Evolutionary conservation across 2,888 invertebrate genomes (phyloP).

Genomic region (Crioceris asparagi): DNA sequence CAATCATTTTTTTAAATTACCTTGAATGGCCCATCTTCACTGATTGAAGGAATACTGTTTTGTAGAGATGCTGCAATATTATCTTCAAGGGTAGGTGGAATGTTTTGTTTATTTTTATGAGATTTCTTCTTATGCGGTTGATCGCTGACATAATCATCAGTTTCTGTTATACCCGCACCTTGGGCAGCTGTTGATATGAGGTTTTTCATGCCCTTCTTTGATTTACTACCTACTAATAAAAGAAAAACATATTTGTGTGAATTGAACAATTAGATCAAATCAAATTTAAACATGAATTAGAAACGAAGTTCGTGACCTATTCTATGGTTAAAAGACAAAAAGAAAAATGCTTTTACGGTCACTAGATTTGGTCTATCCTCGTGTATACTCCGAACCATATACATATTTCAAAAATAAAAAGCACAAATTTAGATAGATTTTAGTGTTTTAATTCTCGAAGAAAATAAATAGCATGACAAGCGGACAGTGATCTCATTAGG

Average conservation of each 20-base stretch:
- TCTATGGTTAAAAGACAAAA: no score
- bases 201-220: slow-evolving; percentile 26
- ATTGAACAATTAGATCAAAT: no score
- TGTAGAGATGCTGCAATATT: slow-evolving; percentile 44
- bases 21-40: slow-evolving; percentile 53
- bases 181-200: slow-evolving; percentile 42
- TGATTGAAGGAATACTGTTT: slow-evolving; percentile 31
- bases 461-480: no score
- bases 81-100: slow-evolving; percentile 34
- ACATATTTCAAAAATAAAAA: no score
- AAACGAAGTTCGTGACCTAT: no score
- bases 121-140: slow-evolving; percentile 19
- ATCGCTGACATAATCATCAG: slow-evolving; percentile 44
- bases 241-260: neutral
- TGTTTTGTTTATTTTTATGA: slow-evolving; percentile 25
- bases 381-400: no score
- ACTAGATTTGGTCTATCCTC: no score
- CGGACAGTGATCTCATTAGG: no score
- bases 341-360: no score
- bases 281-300: no score
- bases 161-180: slow-evolving; percentile 45
- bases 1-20: slow-evolving; percentile 29
- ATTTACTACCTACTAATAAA: slow-evolving; percentile 17
- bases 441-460: no score
- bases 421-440: no score